Percentiles rank a stretch among this genome's conserved stretches.
Conservation (phyloP, 2,888 invertebrate genomes). For the Empis stercorea region DNA sequence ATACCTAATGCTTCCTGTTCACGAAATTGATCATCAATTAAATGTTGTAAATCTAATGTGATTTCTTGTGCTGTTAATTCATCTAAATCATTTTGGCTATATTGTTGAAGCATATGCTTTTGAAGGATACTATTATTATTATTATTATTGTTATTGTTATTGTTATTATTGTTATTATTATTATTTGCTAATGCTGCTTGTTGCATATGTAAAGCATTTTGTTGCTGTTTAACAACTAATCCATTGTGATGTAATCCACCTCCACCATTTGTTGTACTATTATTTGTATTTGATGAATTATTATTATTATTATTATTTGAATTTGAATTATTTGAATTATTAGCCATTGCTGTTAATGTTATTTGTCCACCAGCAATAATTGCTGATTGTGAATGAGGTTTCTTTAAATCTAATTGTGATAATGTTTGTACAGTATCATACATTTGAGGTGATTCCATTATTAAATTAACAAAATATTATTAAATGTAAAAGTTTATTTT, state of each 20-base stretch:
- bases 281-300: constrained; percentile 13
- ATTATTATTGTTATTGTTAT: constrained; percentile 16
- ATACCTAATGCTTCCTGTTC: constrained; percentile 62
- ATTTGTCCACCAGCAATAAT: constrained; percentile 31
- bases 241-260: constrained; percentile 22
- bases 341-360: constrained; percentile 30
- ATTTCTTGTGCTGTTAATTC: constrained; percentile 88
- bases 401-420: constrained; percentile 36
- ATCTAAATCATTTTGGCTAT: constrained; percentile 69
- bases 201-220: constrained; percentile 35
- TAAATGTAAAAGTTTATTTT: neutral
- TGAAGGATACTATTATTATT: constrained; percentile 39
- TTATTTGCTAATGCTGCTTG: constrained; percentile 24
- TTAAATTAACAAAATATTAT: neutral
- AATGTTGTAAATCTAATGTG: constrained; percentile 78
- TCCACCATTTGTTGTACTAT: constrained; percentile 10
- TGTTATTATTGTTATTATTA: constrained; percentile 18
- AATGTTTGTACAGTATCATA: constrained; percentile 37
- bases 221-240: constrained; percentile 30
- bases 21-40: constrained; percentile 86
- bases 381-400: constrained; percentile 32
- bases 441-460: constrained; percentile 39
- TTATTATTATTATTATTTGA: constrained; percentile 21
- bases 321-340: constrained; percentile 18
- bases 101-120: constrained; percentile 52